Percentiles rank a stretch among this genome's conserved stretches.
These are phyloP conservation scores for Idaea biselata DNA, from an alignment of 2,888 invertebrate species.

Conservation along the genomic window DNA sequence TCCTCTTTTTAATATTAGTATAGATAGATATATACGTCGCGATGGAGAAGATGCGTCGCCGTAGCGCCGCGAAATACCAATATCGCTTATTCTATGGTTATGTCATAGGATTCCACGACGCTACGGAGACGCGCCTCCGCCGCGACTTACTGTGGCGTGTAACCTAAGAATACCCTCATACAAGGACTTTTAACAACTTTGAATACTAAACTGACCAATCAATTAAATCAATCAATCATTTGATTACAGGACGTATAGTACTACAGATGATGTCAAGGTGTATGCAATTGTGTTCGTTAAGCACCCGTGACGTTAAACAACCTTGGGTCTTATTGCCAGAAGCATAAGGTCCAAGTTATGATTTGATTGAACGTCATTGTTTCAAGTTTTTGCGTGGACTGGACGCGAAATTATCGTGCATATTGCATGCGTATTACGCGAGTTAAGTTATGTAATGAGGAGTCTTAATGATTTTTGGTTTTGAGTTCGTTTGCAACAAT, in stretches of 20 bases:
- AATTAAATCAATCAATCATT: slow-evolving; percentile 13
- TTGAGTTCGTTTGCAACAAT: neutral
- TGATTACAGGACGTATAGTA: slow-evolving; percentile 21
- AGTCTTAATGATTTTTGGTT: neutral
- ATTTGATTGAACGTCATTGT: neutral
- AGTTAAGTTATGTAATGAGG: slow-evolving; percentile 1
- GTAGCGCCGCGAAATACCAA: too few species aligned
- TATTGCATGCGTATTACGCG: neutral
- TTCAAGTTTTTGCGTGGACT: slow-evolving; percentile 2
- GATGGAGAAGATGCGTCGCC: too few species aligned
- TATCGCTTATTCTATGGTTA: too few species aligned
- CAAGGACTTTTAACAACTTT: slow-evolving; percentile 3
- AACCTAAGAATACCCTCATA: too few species aligned
- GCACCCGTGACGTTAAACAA: slow-evolving; percentile 38
- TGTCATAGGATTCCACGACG: too few species aligned
- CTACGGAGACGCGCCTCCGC: too few species aligned
- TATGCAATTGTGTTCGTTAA: slow-evolving; percentile 42
- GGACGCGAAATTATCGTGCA: neutral
- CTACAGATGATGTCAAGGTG: slow-evolving; percentile 53
- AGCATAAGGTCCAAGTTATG: neutral
- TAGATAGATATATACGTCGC: too few species aligned
- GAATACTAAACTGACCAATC: neutral
- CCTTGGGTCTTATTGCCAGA: neutral
- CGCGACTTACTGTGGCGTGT: too few species aligned
- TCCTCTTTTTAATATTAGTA: too few species aligned